Evolutionary conservation across 2,113 vertebrate species (phyloP), one percentile per base, ranked within the genome.

Genomic region (Xiphophorus hellerii): DNA sequence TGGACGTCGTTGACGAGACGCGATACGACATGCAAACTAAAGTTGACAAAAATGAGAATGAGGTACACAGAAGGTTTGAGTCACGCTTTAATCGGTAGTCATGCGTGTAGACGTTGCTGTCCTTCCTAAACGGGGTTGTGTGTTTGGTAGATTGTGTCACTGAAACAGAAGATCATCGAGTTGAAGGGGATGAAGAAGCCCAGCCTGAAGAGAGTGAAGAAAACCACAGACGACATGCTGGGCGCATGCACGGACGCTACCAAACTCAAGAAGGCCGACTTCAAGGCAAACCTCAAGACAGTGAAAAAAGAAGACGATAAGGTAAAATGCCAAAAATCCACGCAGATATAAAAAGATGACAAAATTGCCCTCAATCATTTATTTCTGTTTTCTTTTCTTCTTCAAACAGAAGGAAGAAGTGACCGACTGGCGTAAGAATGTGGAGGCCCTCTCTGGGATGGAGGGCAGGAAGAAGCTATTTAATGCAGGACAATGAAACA

Each of bases 241-340:
- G 93, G 91, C 0, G 87, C 94, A 7, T 86, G 79, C 77, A 85
- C 86, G 2, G 95, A 94, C 54, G 72, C 82, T 48, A 90, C 94
- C 81, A 89, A 93, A 78, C 89, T 91, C 71, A 94, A 90, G 75
- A 81, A 95, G 69, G 76, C 87, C 5, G 95, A 96, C 70, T 94
- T 95, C 75, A 94, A 94, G 69, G 93, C 80, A 66, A 95, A 94
- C 74, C 92, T 96, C 0, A 96, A 95, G 87, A 95, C 95, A 17
- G 94, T 95, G 39, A 96, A 95, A 89, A 96, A 94, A 84, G 95
- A 95, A 17, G 95, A 96, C 0, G 94, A 94, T 65, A 95, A 95
- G 94, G 94, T 94, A 82, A 82, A 71, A 29, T 2, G 12, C 5
- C 5, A 60, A 3, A 31, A 62, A 54, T 62, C 5, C 25, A 0